Percentiles rank a stretch among this genome's conserved stretches.
Evolutionary conservation across 2,888 invertebrate species (phyloP).

Genomic region (Xylota segnis): DNA sequence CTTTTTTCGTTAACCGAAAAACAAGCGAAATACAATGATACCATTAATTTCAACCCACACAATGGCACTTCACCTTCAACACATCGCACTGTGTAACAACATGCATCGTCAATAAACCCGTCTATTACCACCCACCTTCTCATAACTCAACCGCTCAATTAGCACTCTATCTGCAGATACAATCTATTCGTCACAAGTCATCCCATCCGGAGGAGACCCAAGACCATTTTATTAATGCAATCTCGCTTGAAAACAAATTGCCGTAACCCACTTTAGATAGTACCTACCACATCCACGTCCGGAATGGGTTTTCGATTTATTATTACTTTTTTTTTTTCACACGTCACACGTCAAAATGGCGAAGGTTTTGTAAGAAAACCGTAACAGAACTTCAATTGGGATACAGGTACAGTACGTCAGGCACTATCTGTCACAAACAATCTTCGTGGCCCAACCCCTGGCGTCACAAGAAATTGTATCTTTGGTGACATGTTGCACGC

Average conservation of each 20-base stretch:
- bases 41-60: slow-evolving; percentile 15
- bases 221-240: slow-evolving; percentile 25
- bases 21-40: background rate
- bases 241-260: slow-evolving; percentile 57
- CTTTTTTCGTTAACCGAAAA: background rate
- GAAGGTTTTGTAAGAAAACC: slow-evolving; percentile 45
- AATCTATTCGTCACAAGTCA: slow-evolving; percentile 50
- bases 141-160: slow-evolving; percentile 69
- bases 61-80: background rate
- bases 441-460: slow-evolving; percentile 40
- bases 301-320: slow-evolving; percentile 53
- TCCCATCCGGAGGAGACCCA: slow-evolving; percentile 14
- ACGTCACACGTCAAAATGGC: slow-evolving; percentile 41
- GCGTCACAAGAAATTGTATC: slow-evolving; percentile 22
- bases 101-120: slow-evolving; percentile 42
- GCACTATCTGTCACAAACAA: slow-evolving; percentile 26
- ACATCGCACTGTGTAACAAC: slow-evolving; percentile 5
- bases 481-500: slow-evolving; percentile 49
- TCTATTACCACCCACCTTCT: slow-evolving; percentile 38
- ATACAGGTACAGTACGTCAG: background rate
- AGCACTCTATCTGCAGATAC: slow-evolving; percentile 53
- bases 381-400: slow-evolving; percentile 26
- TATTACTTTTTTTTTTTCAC: background rate
- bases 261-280: slow-evolving; percentile 21
- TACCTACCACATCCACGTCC: background rate